Evolutionary conservation across 1,140 invertebrate species (phyloP).

Genomic region (Grapholita molesta): DNA sequence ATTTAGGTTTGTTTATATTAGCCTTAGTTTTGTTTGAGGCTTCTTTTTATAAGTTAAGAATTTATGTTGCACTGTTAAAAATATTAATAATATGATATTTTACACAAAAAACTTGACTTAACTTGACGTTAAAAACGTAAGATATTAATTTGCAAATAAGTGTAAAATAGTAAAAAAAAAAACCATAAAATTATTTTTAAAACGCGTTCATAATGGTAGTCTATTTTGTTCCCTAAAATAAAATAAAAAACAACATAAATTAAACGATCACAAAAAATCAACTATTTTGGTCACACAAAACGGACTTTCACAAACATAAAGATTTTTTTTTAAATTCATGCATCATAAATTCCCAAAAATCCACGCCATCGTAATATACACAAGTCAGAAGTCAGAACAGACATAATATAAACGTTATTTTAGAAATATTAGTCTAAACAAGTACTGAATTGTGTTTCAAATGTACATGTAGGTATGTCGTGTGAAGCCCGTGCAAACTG

Average conservation of each 20-base stretch:
- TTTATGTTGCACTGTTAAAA: neutral
- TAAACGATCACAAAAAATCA: no score
- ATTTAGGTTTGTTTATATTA: conserved; percentile 51
- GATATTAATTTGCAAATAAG: no score
- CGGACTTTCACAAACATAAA: neutral
- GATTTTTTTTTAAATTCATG: neutral
- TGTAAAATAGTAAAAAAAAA: no score
- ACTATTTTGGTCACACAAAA: neutral
- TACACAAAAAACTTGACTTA: no score
- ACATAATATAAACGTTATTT: neutral
- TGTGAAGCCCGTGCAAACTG: neutral
- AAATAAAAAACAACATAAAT: no score
- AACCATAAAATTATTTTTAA: no score
- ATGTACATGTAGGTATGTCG: conserved; percentile 15
- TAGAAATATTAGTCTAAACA: conserved; percentile 5
- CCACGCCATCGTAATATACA: neutral
- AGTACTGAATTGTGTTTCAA: conserved; percentile 11
- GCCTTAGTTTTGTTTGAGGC: conserved; percentile 32
- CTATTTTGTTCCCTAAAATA: no score
- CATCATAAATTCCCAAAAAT: neutral
- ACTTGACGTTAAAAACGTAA: no score
- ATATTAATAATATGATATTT: no score
- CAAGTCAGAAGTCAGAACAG: conserved; percentile 1
- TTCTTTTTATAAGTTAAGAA: neutral
- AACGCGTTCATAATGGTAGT: no score